phyloP scores from a whole-genome alignment of 2,888 invertebrate genomes.

The Euplagia quadripunctaria region DNA sequence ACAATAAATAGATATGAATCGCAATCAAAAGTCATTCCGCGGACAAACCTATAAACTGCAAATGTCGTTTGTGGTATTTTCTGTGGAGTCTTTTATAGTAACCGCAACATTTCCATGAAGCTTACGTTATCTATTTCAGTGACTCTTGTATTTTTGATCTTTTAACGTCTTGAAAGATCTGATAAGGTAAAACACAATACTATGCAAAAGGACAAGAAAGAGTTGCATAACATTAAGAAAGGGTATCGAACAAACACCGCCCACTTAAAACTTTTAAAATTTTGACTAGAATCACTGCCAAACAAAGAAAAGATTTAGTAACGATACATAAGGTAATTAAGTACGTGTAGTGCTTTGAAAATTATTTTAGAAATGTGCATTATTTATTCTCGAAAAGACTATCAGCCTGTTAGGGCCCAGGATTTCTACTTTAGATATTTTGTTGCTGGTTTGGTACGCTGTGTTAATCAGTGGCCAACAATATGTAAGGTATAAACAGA shows the following conservation, averaged over 20 bases:
- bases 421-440: no score
- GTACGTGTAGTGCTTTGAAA: no score
- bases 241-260: background rate
- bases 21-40: constrained; percentile 17
- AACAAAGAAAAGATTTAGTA: no score
- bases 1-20: constrained; percentile 26
- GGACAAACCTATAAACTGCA: constrained; percentile 5
- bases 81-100: constrained; percentile 2
- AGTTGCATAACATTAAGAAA: background rate
- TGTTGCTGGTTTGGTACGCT: no score
- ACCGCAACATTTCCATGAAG: background rate
- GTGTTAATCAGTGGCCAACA: no score
- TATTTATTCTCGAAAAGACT: no score
- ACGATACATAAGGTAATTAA: no score
- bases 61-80: constrained; percentile 2
- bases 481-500: no score
- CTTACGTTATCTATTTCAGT: no score
- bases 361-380: no score
- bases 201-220: background rate
- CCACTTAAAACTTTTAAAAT: background rate
- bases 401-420: no score
- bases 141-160: background rate
- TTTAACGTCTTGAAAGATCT: background rate
- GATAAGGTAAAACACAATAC: background rate
- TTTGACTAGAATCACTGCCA: no score